Conservation (phyloP, 1,140 invertebrate species). For the Bemisia tabaci region DNA sequence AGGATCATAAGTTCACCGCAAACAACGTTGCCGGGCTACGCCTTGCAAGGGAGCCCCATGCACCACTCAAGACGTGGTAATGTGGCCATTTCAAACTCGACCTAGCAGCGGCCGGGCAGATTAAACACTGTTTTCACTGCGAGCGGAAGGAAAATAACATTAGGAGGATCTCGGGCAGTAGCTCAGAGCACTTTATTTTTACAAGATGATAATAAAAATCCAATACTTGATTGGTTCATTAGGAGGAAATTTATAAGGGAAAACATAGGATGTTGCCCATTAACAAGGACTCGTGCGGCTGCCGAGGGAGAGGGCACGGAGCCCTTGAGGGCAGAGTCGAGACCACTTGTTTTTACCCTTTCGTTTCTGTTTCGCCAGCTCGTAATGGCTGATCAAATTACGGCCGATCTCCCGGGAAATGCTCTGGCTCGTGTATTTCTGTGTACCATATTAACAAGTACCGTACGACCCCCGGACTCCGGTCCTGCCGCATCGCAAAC, state of each 20-base stretch:
- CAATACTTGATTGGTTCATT: neutral
- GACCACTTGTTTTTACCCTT: neutral
- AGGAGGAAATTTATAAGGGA: neutral
- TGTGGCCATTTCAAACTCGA: no score
- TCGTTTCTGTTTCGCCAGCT: neutral
- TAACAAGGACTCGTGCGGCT: neutral
- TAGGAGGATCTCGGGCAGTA: conserved; percentile 5
- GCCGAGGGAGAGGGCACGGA: conserved; percentile 12
- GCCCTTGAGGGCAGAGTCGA: neutral
- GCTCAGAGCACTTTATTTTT: neutral
- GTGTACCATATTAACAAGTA: neutral
- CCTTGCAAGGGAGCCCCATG: no score
- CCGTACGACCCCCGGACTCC: neutral
- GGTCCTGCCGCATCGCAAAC: neutral
- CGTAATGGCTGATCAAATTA: neutral
- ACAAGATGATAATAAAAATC: neutral
- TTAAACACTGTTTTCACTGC: conserved; percentile 1
- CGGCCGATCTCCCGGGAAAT: neutral
- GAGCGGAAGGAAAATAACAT: conserved; percentile 17
- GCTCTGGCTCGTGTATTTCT: neutral
- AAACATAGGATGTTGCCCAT: neutral
- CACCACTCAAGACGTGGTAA: no score
- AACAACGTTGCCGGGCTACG: no score
- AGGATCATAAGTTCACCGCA: neutral
- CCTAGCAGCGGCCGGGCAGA: neutral